Evolutionary conservation across 2,113 vertebrate species (phyloP).

Genomic region (Trematomus loennbergii): DNA sequence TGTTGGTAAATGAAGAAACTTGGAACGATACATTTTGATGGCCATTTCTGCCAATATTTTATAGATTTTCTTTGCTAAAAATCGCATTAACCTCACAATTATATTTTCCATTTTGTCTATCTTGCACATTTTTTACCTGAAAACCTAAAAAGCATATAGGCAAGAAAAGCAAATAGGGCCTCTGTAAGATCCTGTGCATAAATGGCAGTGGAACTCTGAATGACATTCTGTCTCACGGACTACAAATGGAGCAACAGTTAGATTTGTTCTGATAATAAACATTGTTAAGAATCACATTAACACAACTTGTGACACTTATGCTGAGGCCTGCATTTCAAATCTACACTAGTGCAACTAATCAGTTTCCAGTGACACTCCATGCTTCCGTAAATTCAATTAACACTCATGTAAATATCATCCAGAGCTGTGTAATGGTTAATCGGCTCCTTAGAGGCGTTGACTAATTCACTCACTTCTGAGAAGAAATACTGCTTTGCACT

Average conservation of each 20-base stretch:
- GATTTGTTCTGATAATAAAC: neutral
- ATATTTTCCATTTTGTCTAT: neutral
- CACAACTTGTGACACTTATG: constrained; percentile 7
- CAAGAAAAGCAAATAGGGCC: no score
- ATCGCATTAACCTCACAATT: neutral
- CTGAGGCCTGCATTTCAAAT: constrained; percentile 10
- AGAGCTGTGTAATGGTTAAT: constrained; percentile 36
- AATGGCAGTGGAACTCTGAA: neutral
- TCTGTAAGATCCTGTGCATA: no score
- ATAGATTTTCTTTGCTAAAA: neutral
- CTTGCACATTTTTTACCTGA: no score
- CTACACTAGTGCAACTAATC: constrained; percentile 11
- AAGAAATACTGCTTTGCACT: constrained; percentile 29
- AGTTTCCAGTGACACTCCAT: constrained; percentile 32
- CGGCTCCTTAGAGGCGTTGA: constrained; percentile 27
- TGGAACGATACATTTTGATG: neutral
- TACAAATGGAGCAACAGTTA: neutral
- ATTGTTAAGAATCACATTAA: constrained; percentile 4
- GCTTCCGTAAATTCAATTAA: constrained; percentile 47
- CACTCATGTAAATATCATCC: constrained; percentile 41
- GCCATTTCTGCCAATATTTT: neutral
- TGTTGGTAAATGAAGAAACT: no score
- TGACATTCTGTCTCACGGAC: neutral
- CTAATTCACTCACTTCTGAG: constrained; percentile 33
- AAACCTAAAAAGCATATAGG: neutral